Conservation (phyloP, 2,888 invertebrate genomes). For the Oligia strigilis region DNA sequence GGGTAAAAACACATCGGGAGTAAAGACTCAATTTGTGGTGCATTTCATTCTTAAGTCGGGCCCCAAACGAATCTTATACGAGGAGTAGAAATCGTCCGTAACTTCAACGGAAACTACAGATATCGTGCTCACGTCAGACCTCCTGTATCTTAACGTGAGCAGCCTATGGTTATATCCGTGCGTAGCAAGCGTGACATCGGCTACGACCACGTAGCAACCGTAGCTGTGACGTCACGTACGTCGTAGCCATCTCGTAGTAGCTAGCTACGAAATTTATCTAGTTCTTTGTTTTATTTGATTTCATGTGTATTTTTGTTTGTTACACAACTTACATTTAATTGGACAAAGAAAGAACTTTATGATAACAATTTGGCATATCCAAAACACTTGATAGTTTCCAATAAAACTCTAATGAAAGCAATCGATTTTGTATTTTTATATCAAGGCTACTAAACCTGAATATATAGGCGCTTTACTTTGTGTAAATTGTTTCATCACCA, state of each 20-base stretch:
- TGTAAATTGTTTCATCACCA: too few relatives aligned
- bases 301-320: background rate
- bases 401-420: background rate
- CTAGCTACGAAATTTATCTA: conserved; percentile 1
- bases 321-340: background rate
- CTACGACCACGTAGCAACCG: conserved; percentile 9
- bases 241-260: conserved; percentile 26
- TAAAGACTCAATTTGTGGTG: background rate
- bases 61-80: background rate
- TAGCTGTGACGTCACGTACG: conserved; percentile 18
- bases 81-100: background rate
- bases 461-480: too few relatives aligned
- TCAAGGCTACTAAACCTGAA: conserved; percentile 17
- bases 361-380: background rate
- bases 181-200: conserved; percentile 1
- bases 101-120: background rate
- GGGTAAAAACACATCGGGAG: background rate
- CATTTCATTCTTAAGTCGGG: background rate
- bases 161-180: background rate
- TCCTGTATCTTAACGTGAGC: background rate
- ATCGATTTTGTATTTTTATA: conserved; percentile 14
- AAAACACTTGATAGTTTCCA: background rate
- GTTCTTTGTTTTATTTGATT: background rate
- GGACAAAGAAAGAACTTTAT: background rate
- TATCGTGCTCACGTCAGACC: background rate